Evolutionary conservation across 2,888 invertebrate species (phyloP), one percentile per base, ranked within the genome.

Genomic region (Tetropium fuscum): DNA sequence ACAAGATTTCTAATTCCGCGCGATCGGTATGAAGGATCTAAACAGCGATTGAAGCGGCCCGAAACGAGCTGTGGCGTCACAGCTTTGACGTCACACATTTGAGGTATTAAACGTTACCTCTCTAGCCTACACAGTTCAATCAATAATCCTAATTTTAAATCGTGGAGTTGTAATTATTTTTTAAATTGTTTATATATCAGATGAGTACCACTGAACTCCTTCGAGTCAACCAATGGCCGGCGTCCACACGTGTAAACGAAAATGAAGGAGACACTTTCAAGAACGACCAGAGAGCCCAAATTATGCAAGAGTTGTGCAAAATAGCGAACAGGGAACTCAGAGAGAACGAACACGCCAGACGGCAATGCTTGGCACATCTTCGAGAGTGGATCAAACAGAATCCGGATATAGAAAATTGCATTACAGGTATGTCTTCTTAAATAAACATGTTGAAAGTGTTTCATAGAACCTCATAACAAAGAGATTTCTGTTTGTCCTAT

Each of bases 341-440:
- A 8, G 92, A 93, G 77, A 89, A 90, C 40, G 86, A 89, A 8
- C 79, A 82, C 6, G 85, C 84, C 0, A 84, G 87, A 45, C 86
- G 87, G 20, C 88, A 91, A 73, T 87, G 88, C 1, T 78, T 92
- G 44, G 78, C 82, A 7, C 87, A 90, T 71, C 82, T 92, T 76
- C 83, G 87, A 40, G 87, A 88, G 15, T 92, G 92, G 91, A 87
- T 92, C 61, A 79, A 83, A 32, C 87, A 90, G 75, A 91, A 92
- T 74, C 81, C 81, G 16, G 91, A 91, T 73, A 85, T 93, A 60
- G 84, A 84, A 74, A 88, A 91, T 77, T 86, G 90, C 54, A 83
- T 91, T 60, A 84, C 85, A 75, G 89, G 89, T 89, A 53, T 16
- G 32, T 11, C 13, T 11, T 4, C 18, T 41, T 30, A 2, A 4